Percentiles rank a stretch among this genome's conserved stretches.
Conservation (phyloP, 2,797 vertebrate species). For the Ceryle rudis region DNA sequence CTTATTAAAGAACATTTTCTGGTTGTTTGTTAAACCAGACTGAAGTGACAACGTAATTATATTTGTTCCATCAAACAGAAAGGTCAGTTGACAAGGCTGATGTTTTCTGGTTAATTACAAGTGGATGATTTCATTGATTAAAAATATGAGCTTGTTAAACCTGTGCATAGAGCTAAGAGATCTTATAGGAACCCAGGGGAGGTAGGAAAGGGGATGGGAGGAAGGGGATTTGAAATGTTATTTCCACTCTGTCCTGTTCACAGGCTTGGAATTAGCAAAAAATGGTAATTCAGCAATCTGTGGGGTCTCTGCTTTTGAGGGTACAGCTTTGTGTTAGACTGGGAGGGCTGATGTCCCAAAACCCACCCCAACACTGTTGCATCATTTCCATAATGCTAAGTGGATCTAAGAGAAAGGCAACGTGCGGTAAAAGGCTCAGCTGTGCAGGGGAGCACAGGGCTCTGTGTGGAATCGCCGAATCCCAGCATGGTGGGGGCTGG, state of each 20-base stretch:
- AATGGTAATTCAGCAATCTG: accelerated
- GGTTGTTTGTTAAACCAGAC: slow-evolving; percentile 56
- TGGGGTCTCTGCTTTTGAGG: background rate
- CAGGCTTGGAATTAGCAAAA: background rate
- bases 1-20: slow-evolving; percentile 55
- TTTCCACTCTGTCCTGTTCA: background rate
- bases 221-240: background rate
- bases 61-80: slow-evolving; percentile 57
- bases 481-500: too few species aligned
- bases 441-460: background rate
- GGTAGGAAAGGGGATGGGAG: background rate
- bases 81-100: slow-evolving; percentile 51
- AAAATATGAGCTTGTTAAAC: background rate
- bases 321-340: too few species aligned
- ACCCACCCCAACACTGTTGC: background rate
- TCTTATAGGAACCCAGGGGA: background rate
- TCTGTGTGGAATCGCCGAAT: background rate
- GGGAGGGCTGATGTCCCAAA: background rate
- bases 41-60: slow-evolving; percentile 58
- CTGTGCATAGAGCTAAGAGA: background rate
- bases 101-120: slow-evolving; percentile 57
- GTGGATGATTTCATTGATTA: slow-evolving; percentile 51
- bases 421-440: too few species aligned
- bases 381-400: background rate
- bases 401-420: background rate